Base-by-base conservation (phyloP, 2,113 vertebrate species). In the Pseudopipra pipra region DNA sequence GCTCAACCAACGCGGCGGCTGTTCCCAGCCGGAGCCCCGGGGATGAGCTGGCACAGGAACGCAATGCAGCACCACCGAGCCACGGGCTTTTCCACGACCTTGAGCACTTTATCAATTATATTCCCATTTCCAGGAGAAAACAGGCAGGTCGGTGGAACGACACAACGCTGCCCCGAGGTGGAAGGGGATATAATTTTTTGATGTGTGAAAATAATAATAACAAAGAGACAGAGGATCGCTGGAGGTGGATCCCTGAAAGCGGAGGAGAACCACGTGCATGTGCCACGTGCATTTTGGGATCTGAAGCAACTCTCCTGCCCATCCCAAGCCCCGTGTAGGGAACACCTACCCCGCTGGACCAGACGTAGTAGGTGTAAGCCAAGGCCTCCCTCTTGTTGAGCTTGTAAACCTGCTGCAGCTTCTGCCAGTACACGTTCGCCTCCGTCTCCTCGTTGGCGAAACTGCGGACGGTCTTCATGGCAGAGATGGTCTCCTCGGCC, bases 381-480 rank as follows among this genome's bases (percentile, higher is more conserved):
- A 99, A 80, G 1, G 99, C 99, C 95, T 99, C 99, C 68, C 98
- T 98, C 87, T 98, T 98, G 98, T 99, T 99, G 67, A 99, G 97
- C 31, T 96, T 96, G 96, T 98, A 99, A 92, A 99, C 99, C 83
- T 98, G 97, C 94, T 98, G 96, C 67, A 99, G 98, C 87, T 98
- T 99, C 89, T 83, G 86, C 28, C 97, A 96, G 96, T 99, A 99
- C 31, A 98, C 98, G 4, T 98, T 97, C 0, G 98, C 98, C 96
- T 99, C 99, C 1, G 95, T 96, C 23, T 97, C 91, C 96, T 99
- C 99, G 0, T 98, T 99, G 92, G 99, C 99, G 4, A 99, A 99
- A 91, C 99, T 99, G 52, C 99, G 98, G 14, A 99, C 99, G 0
- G 99, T 99, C 98, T 98, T 99, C 98, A 99, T 99, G 95, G 98